phyloP scores from a whole-genome alignment of 2,797 vertebrate genomes.

The Hyperoplus immaculatus region DNA sequence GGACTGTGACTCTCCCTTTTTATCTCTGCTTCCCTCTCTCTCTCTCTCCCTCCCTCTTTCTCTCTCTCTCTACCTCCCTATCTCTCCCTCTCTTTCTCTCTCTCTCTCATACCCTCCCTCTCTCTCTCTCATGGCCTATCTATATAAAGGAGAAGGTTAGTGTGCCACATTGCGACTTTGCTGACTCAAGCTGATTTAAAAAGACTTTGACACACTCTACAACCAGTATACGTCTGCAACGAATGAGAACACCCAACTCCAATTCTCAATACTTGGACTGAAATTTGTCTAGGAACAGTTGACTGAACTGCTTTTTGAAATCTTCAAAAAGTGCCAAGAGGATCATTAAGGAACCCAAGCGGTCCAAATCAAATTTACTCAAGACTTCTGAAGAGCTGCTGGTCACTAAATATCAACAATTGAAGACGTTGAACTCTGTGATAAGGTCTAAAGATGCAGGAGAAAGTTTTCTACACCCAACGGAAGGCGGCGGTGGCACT shows the following conservation, averaged over 20 bases:
- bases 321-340: not conserved
- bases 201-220: slow-evolving; percentile 5
- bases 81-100: not conserved
- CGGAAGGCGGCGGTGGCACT: slow-evolving; percentile 32
- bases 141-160: slow-evolving; percentile 59
- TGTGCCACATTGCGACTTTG: slow-evolving; percentile 18
- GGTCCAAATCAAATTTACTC: not conserved
- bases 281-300: not conserved
- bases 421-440: not conserved
- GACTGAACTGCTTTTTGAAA: not conserved
- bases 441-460: slow-evolving; percentile 61
- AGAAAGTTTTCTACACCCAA: slow-evolving; percentile 20
- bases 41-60: slow-evolving; percentile 13
- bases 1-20: slow-evolving; percentile 35
- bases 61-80: slow-evolving; percentile 9
- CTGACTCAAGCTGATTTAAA: slow-evolving; percentile 50
- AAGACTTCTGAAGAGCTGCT: not conserved
- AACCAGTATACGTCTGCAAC: not conserved
- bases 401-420: not conserved
- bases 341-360: not conserved
- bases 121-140: slow-evolving; percentile 29
- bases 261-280: not conserved
- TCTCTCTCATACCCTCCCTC: not conserved
- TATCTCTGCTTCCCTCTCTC: slow-evolving; percentile 18
- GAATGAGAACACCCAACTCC: slow-evolving; percentile 4